Base-by-base conservation (phyloP, 2,797 vertebrate genomes). In the Gephyroberyx darwinii region DNA sequence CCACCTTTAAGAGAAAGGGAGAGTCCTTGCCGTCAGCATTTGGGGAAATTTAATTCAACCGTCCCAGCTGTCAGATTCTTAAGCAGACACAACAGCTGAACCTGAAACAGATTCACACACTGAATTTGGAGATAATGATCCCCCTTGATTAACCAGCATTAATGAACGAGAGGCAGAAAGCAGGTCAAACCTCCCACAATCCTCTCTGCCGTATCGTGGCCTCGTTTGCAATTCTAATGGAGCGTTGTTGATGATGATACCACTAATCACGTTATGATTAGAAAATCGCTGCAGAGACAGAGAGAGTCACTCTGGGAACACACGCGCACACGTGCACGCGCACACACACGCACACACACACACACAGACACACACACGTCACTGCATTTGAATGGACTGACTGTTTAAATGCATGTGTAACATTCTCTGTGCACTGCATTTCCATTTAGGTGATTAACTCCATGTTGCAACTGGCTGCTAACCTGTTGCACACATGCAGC, bases 181-280 rank as follows among this genome's bases (percentile, higher is more conserved):
- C 82, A 69, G 89, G 86, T 86, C 86, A 88, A 80, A 77, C 83
- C 81, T 80, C 77, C 85, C 80, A 78, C 81, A 85, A 83, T 87
- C 79, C 77, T 74, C 81, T 84, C 63, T 45, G 71, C 61, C 68
- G 66, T 78, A 81, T 86, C 82, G 83, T 72, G 77, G 80, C 85
- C 86, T 91, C 77, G 45, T 91, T 91, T 87, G 84, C 73, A 85
- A 86, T 90, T 91, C 88, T 66, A 88, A 85, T 87, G 57, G 59
- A 66, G 65, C 71, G 84, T 74, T 54, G 73, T 83, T 86, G 82
- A 86, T 74, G 54, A 84, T 76, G 82, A 84, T 72, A 58, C 69
- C 37, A 51, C 82, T 86, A 90, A 90, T 89, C 81, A 71, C 71
- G 37, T 78, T 83, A 71, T 65, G 66, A 89, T 88, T 64, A 68